phyloP scores from a whole-genome alignment of 2,113 vertebrate species.

The Cinclus mexicanus region DNA sequence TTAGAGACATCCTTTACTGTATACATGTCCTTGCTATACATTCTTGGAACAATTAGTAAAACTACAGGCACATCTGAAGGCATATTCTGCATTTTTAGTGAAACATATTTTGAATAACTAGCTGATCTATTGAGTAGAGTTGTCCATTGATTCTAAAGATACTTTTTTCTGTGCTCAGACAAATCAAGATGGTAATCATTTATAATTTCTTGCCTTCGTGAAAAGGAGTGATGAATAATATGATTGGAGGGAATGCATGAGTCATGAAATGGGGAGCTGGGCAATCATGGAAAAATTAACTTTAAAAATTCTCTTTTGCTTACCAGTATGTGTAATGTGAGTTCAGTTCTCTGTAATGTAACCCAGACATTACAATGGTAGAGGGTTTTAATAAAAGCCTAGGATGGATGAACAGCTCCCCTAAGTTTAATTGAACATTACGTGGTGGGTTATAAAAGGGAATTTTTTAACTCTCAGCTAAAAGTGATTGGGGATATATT shows the following conservation, averaged over 20 bases:
- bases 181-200: slow-evolving; percentile 60
- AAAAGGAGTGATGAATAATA: slow-evolving; percentile 62
- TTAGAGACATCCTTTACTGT: not conserved
- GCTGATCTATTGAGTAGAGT: slow-evolving; percentile 29
- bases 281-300: slow-evolving; percentile 46
- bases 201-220: slow-evolving; percentile 58
- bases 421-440: not conserved
- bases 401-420: not conserved
- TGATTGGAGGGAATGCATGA: slow-evolving; percentile 58
- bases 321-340: not conserved
- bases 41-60: slow-evolving; percentile 6
- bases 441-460: not conserved
- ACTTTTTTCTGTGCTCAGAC: slow-evolving; percentile 36
- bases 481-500: not conserved
- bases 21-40: not conserved
- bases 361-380: not conserved
- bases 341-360: slow-evolving; percentile 29
- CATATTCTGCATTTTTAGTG: slow-evolving; percentile 15
- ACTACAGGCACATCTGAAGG: not conserved
- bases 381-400: not conserved
- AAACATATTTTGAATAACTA: slow-evolving; percentile 25
- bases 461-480: not conserved
- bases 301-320: slow-evolving; percentile 26
- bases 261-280: slow-evolving; percentile 50
- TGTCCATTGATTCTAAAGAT: slow-evolving; percentile 62